Base-by-base conservation (phyloP, 2,888 invertebrate species). In the Latheticus oryzae region DNA sequence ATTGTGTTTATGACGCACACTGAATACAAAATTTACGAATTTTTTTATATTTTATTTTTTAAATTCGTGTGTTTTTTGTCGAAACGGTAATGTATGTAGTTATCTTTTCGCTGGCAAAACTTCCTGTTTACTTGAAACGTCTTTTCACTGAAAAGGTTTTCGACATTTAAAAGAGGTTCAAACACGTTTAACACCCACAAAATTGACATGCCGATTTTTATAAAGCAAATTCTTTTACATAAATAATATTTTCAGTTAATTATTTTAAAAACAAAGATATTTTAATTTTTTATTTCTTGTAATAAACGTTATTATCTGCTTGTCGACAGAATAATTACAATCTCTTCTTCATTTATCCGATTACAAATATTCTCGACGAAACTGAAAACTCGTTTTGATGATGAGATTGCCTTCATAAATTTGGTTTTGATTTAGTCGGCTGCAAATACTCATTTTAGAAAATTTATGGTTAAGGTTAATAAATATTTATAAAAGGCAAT, bases 171-270 rank as follows among this genome's bases (percentile, higher is more conserved):
- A 38, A 12, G 37, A 9, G 37, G 21, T 37, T 37, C 37, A 7
- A 37, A 19, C 37, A 17, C n/a, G 19, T 38, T 38, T 11, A 21
- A 37, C 19, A 3, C 9, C 19, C 9, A 11, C 19, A 23, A 38
- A 38, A 38, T 38, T 38, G 38, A 38, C 23, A 13, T 38, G 21
- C n/a, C n/a, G n/a, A n/a, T n/a, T n/a, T n/a, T n/a, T n/a, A n/a
- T n/a, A n/a, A n/a, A n/a, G n/a, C n/a, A n/a, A n/a, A n/a, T n/a
- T n/a, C n/a, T n/a, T n/a, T n/a, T n/a, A n/a, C n/a, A n/a, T n/a
- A n/a, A n/a, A n/a, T n/a, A n/a, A n/a, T n/a, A n/a, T n/a, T n/a
- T n/a, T n/a, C n/a, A n/a, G n/a, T n/a, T n/a, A n/a, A n/a, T n/a
- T n/a, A n/a, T n/a, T n/a, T n/a, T n/a, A n/a, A n/a, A n/a, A n/a